Evolutionary conservation across 2,113 vertebrate species (phyloP), one percentile per base, ranked within the genome.

Genomic region (Burhinus bistriatus): DNA sequence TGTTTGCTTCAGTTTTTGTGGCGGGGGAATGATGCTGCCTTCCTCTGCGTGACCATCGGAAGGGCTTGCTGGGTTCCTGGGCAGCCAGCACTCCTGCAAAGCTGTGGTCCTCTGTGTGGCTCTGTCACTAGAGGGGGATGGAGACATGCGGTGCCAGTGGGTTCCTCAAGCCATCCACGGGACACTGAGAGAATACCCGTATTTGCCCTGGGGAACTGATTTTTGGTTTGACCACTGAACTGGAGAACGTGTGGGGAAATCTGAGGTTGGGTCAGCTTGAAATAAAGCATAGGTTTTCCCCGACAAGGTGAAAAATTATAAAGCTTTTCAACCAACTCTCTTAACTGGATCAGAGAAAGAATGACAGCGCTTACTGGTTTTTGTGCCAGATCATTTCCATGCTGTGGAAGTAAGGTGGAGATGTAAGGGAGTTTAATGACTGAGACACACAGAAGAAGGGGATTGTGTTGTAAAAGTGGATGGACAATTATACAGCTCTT

Each of bases 51-150:
- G 32, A 40, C 40, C 44, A 13, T 22, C 57, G 8, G 25, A 18
- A 61, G 64, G 52, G 52, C 21, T 47, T 76, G 68, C 54, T 58
- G 27, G 25, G 3, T 26, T 34, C 15, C 2, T 2, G 25, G 1
- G 1, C 22, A 52, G 85, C 8, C 42, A 15, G 52, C 26, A 0
- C 26, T 62, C 8, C 2, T 23, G 22, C 15, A 15, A 18, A 62
- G 76, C 81, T 34, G 34, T 57, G 83, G 58, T 82, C 90, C 92
- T 83, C 54, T 73, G 1, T 1, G 0, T 80, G 79, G 64, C 25
- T 49, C 83, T 61, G 92, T 96, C 96, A 92, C 92, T 93, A 95
- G 94, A 94, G 92, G 80, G 96, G 90, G 92, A 92, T 90, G 96
- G 69, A 95, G 93, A 17, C 71, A 73, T 51, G 0, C n/a, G 25